Evolutionary conservation across 2,113 vertebrate genomes (phyloP).

Genomic region (Peromyscus californicus): DNA sequence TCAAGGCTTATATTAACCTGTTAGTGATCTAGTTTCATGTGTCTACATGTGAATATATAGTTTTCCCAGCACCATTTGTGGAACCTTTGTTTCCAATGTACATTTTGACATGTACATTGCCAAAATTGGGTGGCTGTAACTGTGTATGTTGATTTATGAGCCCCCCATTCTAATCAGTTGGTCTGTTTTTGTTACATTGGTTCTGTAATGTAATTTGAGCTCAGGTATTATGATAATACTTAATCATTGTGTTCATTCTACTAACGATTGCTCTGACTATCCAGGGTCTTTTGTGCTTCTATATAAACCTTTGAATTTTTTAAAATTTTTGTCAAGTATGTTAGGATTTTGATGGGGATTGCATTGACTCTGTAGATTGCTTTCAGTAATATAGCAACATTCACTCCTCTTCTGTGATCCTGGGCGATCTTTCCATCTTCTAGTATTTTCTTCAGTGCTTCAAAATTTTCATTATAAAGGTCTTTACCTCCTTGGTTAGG

Average conservation of each 20-base stretch:
- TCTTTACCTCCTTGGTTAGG: not conserved
- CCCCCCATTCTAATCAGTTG: not conserved
- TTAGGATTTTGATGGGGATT: not conserved
- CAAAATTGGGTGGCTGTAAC: not conserved
- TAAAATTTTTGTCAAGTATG: not conserved
- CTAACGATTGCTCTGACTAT: not conserved
- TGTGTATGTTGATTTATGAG: not conserved
- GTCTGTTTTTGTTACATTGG: not conserved
- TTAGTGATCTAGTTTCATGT: not conserved
- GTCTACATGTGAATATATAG: not conserved
- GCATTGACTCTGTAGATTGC: not conserved
- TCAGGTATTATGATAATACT: not conserved
- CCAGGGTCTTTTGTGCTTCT: not conserved
- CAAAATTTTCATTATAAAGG: not conserved
- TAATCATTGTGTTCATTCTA: not conserved
- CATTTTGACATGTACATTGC: not conserved
- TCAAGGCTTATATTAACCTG: not conserved
- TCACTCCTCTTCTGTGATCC: not conserved
- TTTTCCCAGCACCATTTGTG: not conserved
- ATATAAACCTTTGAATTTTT: not conserved
- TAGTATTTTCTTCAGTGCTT: not conserved
- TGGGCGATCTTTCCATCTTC: not conserved
- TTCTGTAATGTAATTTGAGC: not conserved
- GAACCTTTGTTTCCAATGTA: not conserved
- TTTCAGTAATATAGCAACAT: not conserved